A percentile compares a stretch with the other conserved stretches of the same genome.
phyloP scores from a whole-genome alignment of 2,113 vertebrate genomes.

The Romanogobio albipinnatus region DNA sequence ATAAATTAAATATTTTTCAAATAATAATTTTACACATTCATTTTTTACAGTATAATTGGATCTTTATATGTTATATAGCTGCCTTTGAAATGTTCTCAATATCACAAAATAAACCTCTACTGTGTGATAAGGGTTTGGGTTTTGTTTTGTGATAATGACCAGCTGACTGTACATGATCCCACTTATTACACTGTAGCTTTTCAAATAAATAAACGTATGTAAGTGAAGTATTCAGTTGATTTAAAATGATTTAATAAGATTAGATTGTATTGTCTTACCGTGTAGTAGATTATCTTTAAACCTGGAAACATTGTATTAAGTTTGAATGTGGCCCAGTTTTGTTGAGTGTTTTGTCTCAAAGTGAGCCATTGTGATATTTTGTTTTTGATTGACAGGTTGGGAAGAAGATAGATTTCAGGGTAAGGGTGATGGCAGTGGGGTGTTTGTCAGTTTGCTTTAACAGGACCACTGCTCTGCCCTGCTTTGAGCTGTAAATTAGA shows the following conservation, averaged over 20 bases:
- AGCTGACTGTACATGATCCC: background rate
- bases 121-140: background rate
- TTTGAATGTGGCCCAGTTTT: background rate
- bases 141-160: background rate
- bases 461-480: background rate
- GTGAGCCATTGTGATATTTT: constrained; percentile 46
- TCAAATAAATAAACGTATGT: background rate
- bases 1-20: no score
- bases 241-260: background rate
- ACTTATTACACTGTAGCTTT: background rate
- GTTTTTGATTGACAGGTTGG: constrained; percentile 86
- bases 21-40: no score
- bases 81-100: background rate
- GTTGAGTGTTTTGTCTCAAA: background rate
- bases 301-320: background rate
- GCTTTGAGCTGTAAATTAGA: background rate
- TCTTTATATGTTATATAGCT: no score
- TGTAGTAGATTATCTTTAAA: background rate
- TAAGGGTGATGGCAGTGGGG: constrained; percentile 73
- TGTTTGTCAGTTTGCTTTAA: constrained; percentile 48
- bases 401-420: constrained; percentile 84
- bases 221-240: background rate
- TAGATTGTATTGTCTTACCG: no score
- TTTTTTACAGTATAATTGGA: no score
- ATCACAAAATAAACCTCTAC: background rate